Percentiles rank a stretch among this genome's conserved stretches.
phyloP scores from a whole-genome alignment of 2,888 invertebrate genomes.

The Steinernema scapterisci region DNA sequence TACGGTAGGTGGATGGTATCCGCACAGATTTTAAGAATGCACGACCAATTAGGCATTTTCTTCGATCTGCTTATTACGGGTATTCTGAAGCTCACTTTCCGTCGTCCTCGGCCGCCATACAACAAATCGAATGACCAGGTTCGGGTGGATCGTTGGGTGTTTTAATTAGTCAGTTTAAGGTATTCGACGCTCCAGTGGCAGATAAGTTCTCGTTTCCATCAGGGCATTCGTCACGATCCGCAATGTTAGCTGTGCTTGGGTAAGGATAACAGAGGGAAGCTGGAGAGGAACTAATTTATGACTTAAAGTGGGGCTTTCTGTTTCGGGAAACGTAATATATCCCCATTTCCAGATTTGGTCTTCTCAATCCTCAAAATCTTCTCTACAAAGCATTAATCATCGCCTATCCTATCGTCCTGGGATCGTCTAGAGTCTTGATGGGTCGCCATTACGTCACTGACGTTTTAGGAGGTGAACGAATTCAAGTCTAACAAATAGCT shows the following conservation, averaged over 20 bases:
- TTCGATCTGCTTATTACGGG: slow-evolving; percentile 58
- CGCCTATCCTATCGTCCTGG: slow-evolving; percentile 73
- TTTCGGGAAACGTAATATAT: no score
- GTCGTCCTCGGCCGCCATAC: slow-evolving; percentile 54
- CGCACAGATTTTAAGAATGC: neutral
- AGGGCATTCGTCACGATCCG: slow-evolving; percentile 86
- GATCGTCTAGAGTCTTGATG: slow-evolving; percentile 80
- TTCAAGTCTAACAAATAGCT: neutral
- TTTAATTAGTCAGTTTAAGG: slow-evolving; percentile 40
- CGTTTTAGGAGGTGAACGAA: slow-evolving; percentile 75
- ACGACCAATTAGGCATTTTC: slow-evolving; percentile 47
- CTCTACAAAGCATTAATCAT: slow-evolving; percentile 10
- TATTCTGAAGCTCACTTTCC: slow-evolving; percentile 52
- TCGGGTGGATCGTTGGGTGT: neutral
- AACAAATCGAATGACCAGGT: slow-evolving; percentile 54
- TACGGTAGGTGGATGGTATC: slow-evolving; percentile 42
- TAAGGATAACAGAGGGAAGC: no score
- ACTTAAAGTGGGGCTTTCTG: neutral
- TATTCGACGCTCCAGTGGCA: slow-evolving; percentile 57
- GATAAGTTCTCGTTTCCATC: slow-evolving; percentile 93
- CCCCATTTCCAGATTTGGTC: no score
- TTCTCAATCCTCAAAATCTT: neutral
- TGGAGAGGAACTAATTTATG: no score
- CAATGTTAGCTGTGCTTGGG: slow-evolving; percentile 75
- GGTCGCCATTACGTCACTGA: slow-evolving; percentile 87